These are phyloP conservation scores for Mylabris sibirica DNA, from an alignment of 2,888 invertebrate species.

Conservation along the genomic window DNA sequence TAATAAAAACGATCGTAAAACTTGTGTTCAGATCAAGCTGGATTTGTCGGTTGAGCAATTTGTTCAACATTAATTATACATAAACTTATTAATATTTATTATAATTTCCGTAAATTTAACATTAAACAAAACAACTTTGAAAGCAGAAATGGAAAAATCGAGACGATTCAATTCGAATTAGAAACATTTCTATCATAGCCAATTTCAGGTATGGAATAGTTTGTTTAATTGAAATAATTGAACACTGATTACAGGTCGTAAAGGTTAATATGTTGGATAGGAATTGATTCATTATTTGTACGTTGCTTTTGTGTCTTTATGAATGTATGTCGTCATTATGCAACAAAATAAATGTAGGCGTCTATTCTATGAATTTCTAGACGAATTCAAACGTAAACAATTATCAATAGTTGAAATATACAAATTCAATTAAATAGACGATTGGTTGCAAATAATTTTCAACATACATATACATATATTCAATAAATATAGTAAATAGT, in stretches of 20 bases:
- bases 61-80: slow-evolving; percentile 24
- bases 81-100: not conserved
- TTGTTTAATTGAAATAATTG: slow-evolving; percentile 2
- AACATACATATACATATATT: not conserved
- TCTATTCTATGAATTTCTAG: slow-evolving; percentile 9
- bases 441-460: not conserved
- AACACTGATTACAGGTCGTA: not conserved
- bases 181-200: not conserved
- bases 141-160: not conserved
- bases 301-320: not conserved
- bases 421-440: not conserved
- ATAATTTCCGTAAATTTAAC: not conserved
- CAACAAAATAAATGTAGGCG: slow-evolving; percentile 9
- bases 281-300: slow-evolving; percentile 3
- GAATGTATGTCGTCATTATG: slow-evolving; percentile 2
- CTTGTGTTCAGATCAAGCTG: slow-evolving; percentile 43
- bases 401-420: not conserved
- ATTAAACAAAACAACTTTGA: too few relatives aligned
- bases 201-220: not conserved
- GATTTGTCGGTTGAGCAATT: slow-evolving; percentile 38
- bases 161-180: not conserved
- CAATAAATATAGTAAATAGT: not conserved
- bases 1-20: slow-evolving; percentile 45
- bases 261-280: slow-evolving; percentile 7
- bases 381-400: not conserved